Conservation (phyloP, 2,888 invertebrate species). For the Melitaea athalia region DNA sequence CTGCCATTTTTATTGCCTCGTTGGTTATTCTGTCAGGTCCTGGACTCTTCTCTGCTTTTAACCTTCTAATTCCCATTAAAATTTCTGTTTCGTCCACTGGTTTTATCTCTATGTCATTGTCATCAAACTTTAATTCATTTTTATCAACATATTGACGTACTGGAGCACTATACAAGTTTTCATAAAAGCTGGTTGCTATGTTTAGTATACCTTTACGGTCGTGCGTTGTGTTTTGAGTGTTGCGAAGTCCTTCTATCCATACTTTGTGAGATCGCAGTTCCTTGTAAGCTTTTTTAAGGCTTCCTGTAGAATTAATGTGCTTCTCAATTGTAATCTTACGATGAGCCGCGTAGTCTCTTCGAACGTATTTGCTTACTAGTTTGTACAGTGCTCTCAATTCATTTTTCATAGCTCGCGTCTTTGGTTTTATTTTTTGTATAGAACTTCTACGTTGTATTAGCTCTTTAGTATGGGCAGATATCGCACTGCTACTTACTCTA, state of each 20-base stretch:
- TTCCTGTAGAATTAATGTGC: background rate
- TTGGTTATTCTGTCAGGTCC: background rate
- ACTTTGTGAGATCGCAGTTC: background rate
- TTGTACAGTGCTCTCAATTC: slow-evolving; percentile 18
- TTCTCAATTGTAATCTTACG: slow-evolving; percentile 14
- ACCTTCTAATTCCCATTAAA: background rate
- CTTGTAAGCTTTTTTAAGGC: background rate
- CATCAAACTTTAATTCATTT: background rate
- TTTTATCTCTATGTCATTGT: background rate
- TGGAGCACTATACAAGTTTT: background rate
- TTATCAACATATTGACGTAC: background rate
- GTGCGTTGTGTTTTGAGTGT: background rate
- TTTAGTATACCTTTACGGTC: background rate
- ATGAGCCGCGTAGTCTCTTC: slow-evolving; percentile 12
- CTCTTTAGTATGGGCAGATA: slow-evolving; percentile 2
- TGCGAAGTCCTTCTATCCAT: background rate
- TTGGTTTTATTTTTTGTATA: slow-evolving; percentile 17
- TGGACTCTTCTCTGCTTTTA: background rate
- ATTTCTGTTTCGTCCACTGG: background rate
- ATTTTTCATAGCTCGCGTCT: slow-evolving; percentile 19
- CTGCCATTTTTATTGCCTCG: background rate
- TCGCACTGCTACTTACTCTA: background rate
- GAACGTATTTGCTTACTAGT: slow-evolving; percentile 10
- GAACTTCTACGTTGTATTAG: slow-evolving; percentile 4
- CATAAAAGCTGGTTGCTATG: background rate